phyloP scores from a whole-genome alignment of 2,888 invertebrate species.

The Caenorhabditis angaria region DNA sequence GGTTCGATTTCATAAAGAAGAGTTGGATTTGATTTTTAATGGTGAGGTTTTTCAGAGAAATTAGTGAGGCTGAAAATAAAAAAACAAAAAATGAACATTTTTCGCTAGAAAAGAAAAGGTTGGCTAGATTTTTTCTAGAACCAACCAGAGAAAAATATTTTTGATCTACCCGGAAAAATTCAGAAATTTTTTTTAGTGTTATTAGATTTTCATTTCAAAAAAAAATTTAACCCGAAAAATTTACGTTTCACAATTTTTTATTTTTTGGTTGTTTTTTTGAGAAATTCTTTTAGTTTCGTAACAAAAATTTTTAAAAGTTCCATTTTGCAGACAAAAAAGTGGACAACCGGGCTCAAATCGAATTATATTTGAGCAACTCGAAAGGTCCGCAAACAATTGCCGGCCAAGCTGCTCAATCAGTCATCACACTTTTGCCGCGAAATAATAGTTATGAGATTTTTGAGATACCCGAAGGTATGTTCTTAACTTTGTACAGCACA shows the following conservation, averaged over 20 bases:
- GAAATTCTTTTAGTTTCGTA: not conserved
- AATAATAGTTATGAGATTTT: conserved; percentile 70
- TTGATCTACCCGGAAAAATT: too few relatives aligned
- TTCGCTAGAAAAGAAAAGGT: too few relatives aligned
- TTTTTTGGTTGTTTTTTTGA: too few relatives aligned
- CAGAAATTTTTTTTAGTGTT: too few relatives aligned
- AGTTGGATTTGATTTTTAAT: conserved; percentile 81
- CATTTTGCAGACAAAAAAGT: conserved; percentile 37
- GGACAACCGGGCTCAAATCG: conserved; percentile 30
- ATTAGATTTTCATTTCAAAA: too few relatives aligned
- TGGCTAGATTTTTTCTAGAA: too few relatives aligned
- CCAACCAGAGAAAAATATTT: too few relatives aligned
- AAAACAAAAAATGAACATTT: too few relatives aligned
- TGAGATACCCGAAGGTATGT: conserved; percentile 64
- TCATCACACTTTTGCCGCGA: conserved; percentile 35
- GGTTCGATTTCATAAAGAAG: conserved; percentile 85
- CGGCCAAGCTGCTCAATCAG: conserved; percentile 30
- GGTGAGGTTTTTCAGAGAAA: conserved; percentile 52
- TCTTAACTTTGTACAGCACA: too few relatives aligned
- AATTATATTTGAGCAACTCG: conserved; percentile 31
- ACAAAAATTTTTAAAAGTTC: not conserved
- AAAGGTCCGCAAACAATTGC: conserved; percentile 24
- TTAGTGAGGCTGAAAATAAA: too few relatives aligned
- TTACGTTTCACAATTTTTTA: too few relatives aligned
- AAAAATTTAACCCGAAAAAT: too few relatives aligned